Base-by-base conservation (phyloP, 1,140 invertebrate genomes). In the Harlomillsia oculata region DNA sequence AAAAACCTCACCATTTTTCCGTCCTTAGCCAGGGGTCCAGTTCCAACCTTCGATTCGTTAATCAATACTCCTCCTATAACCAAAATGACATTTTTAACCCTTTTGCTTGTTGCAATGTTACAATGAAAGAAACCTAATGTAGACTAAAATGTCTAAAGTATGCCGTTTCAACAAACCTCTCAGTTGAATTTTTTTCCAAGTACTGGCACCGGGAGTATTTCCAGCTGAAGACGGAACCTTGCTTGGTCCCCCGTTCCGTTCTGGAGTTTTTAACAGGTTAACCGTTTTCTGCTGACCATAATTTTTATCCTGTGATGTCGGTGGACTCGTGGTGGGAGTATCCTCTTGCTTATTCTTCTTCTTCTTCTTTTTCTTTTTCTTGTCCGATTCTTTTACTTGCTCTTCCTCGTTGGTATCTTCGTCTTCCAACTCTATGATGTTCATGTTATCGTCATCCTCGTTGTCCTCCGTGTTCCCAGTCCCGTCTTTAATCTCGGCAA, bases 31-130 rank as follows among this genome's bases (percentile, higher is more conserved):
- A 77, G 70, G 1, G 77, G 72, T 8, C 90, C 91, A 63, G 73
- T 76, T 9, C 92, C 91, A 40, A 81, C 68, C 69, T 80, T 80
- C 0, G 88, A 5, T 60, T 95, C 90, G 69, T 89, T 81, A 60
- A 89, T 72, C 52, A 79, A 73, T 0, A 92, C 78, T 48, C 89
- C 89, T 36, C 85, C 84, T 62, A 11, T 20, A 26, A 26, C 26
- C 30, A 48, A 32, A 18, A 48, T 46, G 5, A 2, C 14, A 28
- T 45, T 25, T 4, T n/a, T n/a, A n/a, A n/a, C n/a, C n/a, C n/a
- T n/a, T n/a, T n/a, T n/a, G n/a, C n/a, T n/a, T n/a, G n/a, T n/a
- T n/a, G n/a, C n/a, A n/a, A n/a, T n/a, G n/a, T n/a, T n/a, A n/a
- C n/a, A n/a, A n/a, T n/a, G n/a, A n/a, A n/a, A n/a, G n/a, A n/a